A percentile compares a stretch with the other conserved stretches of the same genome.
These are phyloP conservation scores for Mesoligia furuncula DNA, from an alignment of 2,888 invertebrate species.

Conservation along the genomic window DNA sequence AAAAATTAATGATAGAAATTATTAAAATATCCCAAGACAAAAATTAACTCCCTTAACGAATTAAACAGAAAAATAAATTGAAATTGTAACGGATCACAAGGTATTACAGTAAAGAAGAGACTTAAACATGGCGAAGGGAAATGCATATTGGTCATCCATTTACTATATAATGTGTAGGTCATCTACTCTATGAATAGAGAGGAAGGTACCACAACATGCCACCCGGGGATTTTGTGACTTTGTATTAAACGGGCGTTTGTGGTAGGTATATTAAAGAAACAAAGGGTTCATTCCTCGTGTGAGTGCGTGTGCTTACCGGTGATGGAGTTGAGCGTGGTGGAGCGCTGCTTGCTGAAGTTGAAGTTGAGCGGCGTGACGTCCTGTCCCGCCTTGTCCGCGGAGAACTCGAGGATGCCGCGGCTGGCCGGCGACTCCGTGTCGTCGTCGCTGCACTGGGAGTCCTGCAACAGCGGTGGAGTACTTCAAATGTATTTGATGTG, in stretches of 20 bases:
- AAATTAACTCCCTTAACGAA: conserved; percentile 45
- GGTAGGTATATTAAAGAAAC: conserved; percentile 63
- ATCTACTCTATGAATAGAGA: conserved; percentile 79
- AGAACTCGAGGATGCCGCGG: conserved; percentile 95
- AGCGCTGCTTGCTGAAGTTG: conserved; percentile 93
- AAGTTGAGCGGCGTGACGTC: conserved; percentile 96
- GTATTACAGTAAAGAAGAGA: conserved; percentile 67
- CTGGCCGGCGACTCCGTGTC: conserved; percentile 90
- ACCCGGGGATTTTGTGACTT: conserved; percentile 63
- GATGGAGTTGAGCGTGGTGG: conserved; percentile 94
- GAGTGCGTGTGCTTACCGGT: conserved; percentile 89
- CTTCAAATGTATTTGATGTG: not conserved
- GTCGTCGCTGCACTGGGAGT: conserved; percentile 88
- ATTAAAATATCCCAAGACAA: conserved; percentile 56
- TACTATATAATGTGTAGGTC: conserved; percentile 81
- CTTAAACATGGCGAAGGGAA: conserved; percentile 76
- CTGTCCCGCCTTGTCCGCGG: conserved; percentile 96
- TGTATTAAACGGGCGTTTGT: conserved; percentile 66
- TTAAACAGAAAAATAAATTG: conserved; percentile 51
- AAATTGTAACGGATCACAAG: conserved; percentile 59
- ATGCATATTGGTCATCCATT: conserved; percentile 81
- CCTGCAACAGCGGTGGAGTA: conserved; percentile 72
- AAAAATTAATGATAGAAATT: conserved; percentile 53
- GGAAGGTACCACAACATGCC: conserved; percentile 71
- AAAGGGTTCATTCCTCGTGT: conserved; percentile 69